Percentiles rank a stretch among this genome's conserved stretches.
phyloP scores from a whole-genome alignment of 2,797 vertebrate genomes.

The Amblyopsis hoosieri region DNA sequence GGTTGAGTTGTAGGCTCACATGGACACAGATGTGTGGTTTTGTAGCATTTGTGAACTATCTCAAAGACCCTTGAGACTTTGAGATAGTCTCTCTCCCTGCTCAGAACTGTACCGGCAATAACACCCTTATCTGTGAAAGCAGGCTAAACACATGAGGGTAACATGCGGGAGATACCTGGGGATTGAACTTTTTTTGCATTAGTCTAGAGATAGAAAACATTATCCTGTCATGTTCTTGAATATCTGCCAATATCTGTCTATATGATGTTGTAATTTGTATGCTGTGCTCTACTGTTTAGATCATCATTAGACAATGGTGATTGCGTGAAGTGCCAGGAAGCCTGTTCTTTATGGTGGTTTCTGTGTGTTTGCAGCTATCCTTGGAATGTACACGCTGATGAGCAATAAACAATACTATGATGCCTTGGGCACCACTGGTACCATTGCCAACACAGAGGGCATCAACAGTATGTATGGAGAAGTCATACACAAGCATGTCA shows the following conservation, averaged over 20 bases:
- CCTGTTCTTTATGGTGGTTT: not conserved
- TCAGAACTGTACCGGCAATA: slow-evolving; percentile 1
- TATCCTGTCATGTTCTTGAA: too few species aligned
- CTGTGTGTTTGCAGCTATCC: slow-evolving; percentile 83
- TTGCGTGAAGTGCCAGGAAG: not conserved
- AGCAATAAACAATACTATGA: slow-evolving; percentile 99
- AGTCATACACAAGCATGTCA: not conserved
- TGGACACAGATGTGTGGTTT: not conserved
- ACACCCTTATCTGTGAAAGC: slow-evolving; percentile 29
- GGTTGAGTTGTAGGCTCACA: not conserved
- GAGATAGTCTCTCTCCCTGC: slow-evolving; percentile 9
- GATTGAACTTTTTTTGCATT: too few species aligned
- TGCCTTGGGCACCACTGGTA: slow-evolving; percentile 87
- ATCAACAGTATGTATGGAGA: slow-evolving; percentile 89
- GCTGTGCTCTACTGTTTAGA: too few species aligned
- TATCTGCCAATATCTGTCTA: too few species aligned
- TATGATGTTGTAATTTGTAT: too few species aligned
- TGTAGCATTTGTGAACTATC: not conserved
- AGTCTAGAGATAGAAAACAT: too few species aligned
- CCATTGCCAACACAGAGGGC: slow-evolving; percentile 92
- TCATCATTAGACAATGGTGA: too few species aligned
- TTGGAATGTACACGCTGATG: slow-evolving; percentile 98
- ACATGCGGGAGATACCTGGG: not conserved
- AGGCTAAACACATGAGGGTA: slow-evolving; percentile 5
- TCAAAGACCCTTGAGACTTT: not conserved